A percentile compares a stretch with the other conserved stretches of the same genome.
Evolutionary conservation across 2,888 invertebrate genomes (phyloP).

Genomic region (Molanna angustata): DNA sequence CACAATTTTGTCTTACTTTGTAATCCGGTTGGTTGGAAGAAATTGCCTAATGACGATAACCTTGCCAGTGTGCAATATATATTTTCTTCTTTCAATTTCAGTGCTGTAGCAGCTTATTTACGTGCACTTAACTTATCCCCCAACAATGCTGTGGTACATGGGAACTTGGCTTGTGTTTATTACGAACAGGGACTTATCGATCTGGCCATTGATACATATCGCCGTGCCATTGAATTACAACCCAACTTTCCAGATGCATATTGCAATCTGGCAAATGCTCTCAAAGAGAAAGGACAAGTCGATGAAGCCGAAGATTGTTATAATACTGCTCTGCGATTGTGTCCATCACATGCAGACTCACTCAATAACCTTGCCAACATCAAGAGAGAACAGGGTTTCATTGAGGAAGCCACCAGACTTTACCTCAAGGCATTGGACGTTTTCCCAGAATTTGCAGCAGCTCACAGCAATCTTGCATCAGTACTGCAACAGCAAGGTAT

Average conservation of each 20-base stretch:
- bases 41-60: too few relatives aligned
- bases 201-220: constrained; percentile 97
- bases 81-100: too few relatives aligned
- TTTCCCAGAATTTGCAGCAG: constrained; percentile 98
- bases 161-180: constrained; percentile 97
- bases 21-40: too few relatives aligned
- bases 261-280: constrained; percentile 97
- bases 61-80: too few relatives aligned
- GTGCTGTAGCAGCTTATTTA: constrained; percentile 97
- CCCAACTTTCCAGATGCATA: constrained; percentile 99
- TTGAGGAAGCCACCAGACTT: constrained; percentile 92
- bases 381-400: constrained; percentile 96
- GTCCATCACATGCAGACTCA: constrained; percentile 97
- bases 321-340: constrained; percentile 89
- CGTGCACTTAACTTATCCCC: constrained; percentile 92
- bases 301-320: constrained; percentile 96
- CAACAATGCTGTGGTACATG: constrained; percentile 96
- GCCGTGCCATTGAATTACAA: constrained; percentile 94
- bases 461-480: constrained; percentile 97
- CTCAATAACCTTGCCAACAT: constrained; percentile 98
- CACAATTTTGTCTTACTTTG: too few relatives aligned
- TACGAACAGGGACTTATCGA: constrained; percentile 99
- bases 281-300: constrained; percentile 97
- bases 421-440: constrained; percentile 89
- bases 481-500: constrained; percentile 95